Percentiles rank a stretch among this genome's conserved stretches.
Evolutionary conservation across 2,888 invertebrate species (phyloP).

Genomic region (Mystacides longicornis): DNA sequence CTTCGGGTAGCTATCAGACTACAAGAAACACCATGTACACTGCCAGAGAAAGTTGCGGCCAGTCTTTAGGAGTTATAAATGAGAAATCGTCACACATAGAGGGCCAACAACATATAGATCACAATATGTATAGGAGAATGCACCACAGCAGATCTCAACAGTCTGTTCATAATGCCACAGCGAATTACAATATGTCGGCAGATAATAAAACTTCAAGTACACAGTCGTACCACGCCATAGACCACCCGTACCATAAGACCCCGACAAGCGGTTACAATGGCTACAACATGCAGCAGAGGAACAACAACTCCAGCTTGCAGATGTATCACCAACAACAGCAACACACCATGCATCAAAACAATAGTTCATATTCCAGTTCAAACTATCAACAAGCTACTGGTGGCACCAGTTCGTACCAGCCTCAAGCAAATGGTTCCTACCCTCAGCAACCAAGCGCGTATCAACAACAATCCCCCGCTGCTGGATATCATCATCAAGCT

Average conservation of each 20-base stretch:
- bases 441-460: conserved; percentile 12
- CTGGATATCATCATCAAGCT: neutral
- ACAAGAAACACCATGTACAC: conserved; percentile 23
- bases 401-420: neutral
- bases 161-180: neutral
- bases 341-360: conserved; percentile 28
- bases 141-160: conserved; percentile 3
- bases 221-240: conserved; percentile 37
- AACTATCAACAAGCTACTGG: neutral
- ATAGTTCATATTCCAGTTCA: too few species aligned
- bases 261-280: conserved; percentile 34
- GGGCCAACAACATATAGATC: conserved; percentile 3
- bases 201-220: conserved; percentile 8
- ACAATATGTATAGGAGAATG: conserved; percentile 7
- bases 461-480: neutral
- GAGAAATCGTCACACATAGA: conserved; percentile 17
- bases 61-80: conserved; percentile 18
- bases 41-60: conserved; percentile 20
- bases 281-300: conserved; percentile 36
- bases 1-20: conserved; percentile 23
- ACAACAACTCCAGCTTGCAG: too few species aligned
- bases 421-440: conserved; percentile 9
- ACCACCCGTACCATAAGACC: conserved; percentile 45
- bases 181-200: conserved; percentile 11
- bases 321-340: conserved; percentile 33